These are phyloP conservation scores for Acrocephalus kingi DNA, from an alignment of 2,113 vertebrate species.

Conservation along the genomic window DNA sequence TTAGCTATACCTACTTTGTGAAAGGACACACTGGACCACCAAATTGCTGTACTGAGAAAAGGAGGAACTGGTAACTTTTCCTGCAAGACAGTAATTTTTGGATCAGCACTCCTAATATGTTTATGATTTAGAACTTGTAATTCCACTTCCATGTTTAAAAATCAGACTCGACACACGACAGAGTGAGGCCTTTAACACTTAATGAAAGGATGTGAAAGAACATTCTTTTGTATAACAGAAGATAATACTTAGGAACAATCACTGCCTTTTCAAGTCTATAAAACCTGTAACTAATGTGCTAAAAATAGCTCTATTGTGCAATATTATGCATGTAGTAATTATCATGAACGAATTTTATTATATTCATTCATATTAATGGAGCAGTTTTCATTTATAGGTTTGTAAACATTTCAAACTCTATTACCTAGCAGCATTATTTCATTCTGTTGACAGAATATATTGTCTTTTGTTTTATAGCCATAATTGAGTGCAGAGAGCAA, in stretches of 20 bases:
- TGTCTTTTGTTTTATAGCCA: constrained; percentile 61
- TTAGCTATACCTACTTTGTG: neutral
- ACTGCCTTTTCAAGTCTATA: constrained; percentile 44
- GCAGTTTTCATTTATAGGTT: constrained; percentile 69
- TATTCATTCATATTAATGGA: constrained; percentile 68
- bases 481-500: constrained; percentile 30
- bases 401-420: constrained; percentile 76
- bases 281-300: constrained; percentile 49
- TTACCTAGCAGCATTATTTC: constrained; percentile 67
- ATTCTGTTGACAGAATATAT: constrained; percentile 65
- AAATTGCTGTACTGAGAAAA: neutral
- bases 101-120: neutral
- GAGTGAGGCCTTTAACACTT: neutral
- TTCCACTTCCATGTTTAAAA: neutral
- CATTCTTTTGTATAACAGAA: constrained; percentile 18
- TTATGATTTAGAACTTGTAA: neutral
- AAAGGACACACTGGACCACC: neutral
- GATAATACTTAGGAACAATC: constrained; percentile 21
- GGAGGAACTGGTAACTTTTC: neutral
- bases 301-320: constrained; percentile 62
- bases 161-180: neutral
- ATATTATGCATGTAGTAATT: constrained; percentile 65
- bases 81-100: neutral
- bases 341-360: constrained; percentile 68
- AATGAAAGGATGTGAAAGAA: constrained; percentile 23